phyloP scores from a whole-genome alignment of 1,140 invertebrate genomes.

The Pseudomyrmex concolor region DNA sequence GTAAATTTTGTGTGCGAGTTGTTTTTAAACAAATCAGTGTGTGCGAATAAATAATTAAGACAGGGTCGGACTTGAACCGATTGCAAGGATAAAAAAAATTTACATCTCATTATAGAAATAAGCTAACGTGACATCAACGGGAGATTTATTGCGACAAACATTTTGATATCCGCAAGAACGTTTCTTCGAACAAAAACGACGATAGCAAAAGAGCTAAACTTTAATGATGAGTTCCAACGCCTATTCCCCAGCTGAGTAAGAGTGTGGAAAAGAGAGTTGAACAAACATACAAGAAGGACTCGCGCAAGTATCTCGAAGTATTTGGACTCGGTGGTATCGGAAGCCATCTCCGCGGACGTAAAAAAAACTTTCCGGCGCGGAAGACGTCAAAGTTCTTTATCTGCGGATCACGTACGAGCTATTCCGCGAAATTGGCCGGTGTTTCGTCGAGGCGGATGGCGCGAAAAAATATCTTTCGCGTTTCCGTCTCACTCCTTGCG shows the following conservation, averaged over 20 bases:
- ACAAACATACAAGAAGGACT: constrained; percentile 37
- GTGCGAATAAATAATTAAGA: no score
- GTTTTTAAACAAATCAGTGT: no score
- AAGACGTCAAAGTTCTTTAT: constrained; percentile 61
- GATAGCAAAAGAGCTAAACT: neutral
- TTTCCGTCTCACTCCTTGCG: constrained; percentile 50
- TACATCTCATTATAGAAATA: neutral
- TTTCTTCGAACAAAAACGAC: constrained; percentile 26
- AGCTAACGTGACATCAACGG: neutral
- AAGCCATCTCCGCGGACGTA: constrained; percentile 41
- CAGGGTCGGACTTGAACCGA: no score
- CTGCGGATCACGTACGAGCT: constrained; percentile 57
- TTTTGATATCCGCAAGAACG: constrained; percentile 3
- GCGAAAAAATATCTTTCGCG: constrained; percentile 64
- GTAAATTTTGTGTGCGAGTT: no score
- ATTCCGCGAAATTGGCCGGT: constrained; percentile 61
- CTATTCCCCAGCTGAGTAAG: constrained; percentile 23
- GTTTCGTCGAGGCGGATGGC: constrained; percentile 47
- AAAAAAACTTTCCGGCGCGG: constrained; percentile 35
- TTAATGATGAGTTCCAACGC: constrained; percentile 29
- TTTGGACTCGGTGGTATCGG: constrained; percentile 39
- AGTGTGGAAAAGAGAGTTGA: constrained; percentile 26
- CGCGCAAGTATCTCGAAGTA: constrained; percentile 34
- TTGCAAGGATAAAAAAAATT: neutral
- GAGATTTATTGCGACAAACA: constrained; percentile 15